These are phyloP conservation scores for Limosa lapponica DNA, from an alignment of 2,797 vertebrate species.

Conservation along the genomic window DNA sequence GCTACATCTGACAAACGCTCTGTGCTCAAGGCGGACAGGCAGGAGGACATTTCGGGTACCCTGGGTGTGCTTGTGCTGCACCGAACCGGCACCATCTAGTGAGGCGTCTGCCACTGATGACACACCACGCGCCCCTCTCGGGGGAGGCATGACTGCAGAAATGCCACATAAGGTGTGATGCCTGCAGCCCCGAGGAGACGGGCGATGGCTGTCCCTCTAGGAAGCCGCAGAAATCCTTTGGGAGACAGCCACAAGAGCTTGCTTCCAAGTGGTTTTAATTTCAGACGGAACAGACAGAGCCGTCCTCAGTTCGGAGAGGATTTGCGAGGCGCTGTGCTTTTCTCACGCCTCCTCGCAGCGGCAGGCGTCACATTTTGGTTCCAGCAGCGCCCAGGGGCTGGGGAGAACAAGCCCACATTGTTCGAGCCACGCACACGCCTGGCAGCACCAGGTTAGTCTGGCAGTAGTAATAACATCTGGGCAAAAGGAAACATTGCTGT, in stretches of 20 bases:
- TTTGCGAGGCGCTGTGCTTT: accelerated
- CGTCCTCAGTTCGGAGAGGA: accelerated
- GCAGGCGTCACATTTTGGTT: background rate
- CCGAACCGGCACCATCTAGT: accelerated
- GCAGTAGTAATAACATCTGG: background rate
- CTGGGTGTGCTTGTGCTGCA: background rate
- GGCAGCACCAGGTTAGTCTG: background rate
- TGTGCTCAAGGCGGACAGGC: background rate
- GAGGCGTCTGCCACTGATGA: background rate
- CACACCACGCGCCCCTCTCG: accelerated
- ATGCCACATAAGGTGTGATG: background rate
- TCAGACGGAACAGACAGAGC: background rate
- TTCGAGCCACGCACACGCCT: background rate
- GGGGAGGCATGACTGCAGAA: background rate
- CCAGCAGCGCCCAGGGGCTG: background rate
- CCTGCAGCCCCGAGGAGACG: background rate
- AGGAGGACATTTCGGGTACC: background rate
- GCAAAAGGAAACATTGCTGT: background rate
- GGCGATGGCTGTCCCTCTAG: background rate
- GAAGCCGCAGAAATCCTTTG: background rate
- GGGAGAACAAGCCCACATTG: background rate
- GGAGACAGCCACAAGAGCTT: background rate
- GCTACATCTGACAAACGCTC: background rate
- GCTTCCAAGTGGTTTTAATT: background rate
- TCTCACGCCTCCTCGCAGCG: accelerated